Base-by-base conservation (phyloP, 1,140 invertebrate species). In the Berghia stephanieae region DNA sequence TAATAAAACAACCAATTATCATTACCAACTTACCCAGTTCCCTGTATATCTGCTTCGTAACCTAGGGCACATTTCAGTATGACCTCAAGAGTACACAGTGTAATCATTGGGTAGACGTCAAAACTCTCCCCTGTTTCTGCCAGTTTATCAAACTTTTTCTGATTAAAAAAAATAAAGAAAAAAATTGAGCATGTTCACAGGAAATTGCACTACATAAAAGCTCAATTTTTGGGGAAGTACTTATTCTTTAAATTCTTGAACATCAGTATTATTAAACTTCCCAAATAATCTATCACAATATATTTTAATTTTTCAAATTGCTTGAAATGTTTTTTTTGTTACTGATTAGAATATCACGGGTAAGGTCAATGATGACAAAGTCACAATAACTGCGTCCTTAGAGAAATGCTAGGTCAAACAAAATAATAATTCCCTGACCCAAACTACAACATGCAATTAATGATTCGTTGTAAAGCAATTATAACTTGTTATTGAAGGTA, bases 51-150 rank as follows among this genome's bases (percentile, higher is more conserved):
- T 5, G 76, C 82, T 24, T 84, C 75, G 60, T 83, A 85, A 0
- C 83, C 84, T 57, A 87, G 83, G 49, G 85, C 85, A 79, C 86
- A 87, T 52, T 82, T 80, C 34, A 87, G 77, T 34, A 87, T 82
- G 46, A 86, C 81, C 40, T 86, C 86, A 34, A 87, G 63, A n/a
- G 86, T 86, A 46, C 81, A 84, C 16, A 83, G 60, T 72, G 82
- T 80, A 38, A 86, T 67, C 31, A 78, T 60, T 63, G 46, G 75
- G 60, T 82, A 85, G 6, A 82, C 74, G 46, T 86, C 85, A 75
- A 86, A 85, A 27, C 42, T 67, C 40, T 76, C 46, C 13, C 70
- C 78, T 44, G 40, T 44, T 21, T 77, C 49, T 2, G 76, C 81
- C 42, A 40, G 55, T 31, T 42, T 63, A 10, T 55, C 40, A 10